phyloP scores from a whole-genome alignment of 2,797 vertebrate species.

The Dendrocincla fuliginosa region DNA sequence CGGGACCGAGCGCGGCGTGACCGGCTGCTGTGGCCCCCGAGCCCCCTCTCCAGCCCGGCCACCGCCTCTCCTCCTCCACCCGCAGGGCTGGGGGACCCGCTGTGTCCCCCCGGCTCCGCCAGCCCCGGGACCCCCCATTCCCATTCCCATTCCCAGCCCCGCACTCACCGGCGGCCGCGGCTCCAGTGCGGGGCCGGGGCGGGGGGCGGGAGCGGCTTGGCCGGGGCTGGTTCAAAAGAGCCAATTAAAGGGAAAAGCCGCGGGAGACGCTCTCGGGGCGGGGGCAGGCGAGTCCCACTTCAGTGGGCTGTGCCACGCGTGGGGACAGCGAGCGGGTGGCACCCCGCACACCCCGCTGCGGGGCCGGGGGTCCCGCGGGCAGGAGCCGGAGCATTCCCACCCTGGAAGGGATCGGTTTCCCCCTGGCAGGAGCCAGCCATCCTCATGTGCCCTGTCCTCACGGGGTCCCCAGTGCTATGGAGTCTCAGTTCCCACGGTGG shows the following conservation, averaged over 20 bases:
- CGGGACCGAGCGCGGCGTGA: fast-evolving
- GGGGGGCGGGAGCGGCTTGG: background rate
- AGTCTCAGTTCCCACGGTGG: background rate
- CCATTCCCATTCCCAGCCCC: background rate
- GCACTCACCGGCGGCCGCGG: background rate
- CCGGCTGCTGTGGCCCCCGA: no score
- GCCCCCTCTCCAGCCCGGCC: background rate
- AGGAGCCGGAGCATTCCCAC: fast-evolving
- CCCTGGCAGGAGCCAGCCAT: background rate
- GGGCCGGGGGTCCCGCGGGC: background rate
- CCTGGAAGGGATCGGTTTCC: background rate
- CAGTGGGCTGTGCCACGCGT: background rate
- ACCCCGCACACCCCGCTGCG: fast-evolving
- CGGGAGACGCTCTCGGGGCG: background rate
- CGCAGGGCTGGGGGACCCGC: no score
- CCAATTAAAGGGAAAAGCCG: background rate
- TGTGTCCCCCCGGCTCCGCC: no score
- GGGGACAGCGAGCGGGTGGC: background rate
- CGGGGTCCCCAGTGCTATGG: background rate
- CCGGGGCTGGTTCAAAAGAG: background rate
- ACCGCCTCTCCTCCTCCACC: background rate
- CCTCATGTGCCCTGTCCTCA: background rate
- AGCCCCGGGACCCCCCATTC: background rate
- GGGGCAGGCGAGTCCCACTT: background rate
- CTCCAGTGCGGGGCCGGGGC: background rate